Evolutionary conservation across 2,797 vertebrate genomes (phyloP).

Genomic region (Phalloptychus januarius): DNA sequence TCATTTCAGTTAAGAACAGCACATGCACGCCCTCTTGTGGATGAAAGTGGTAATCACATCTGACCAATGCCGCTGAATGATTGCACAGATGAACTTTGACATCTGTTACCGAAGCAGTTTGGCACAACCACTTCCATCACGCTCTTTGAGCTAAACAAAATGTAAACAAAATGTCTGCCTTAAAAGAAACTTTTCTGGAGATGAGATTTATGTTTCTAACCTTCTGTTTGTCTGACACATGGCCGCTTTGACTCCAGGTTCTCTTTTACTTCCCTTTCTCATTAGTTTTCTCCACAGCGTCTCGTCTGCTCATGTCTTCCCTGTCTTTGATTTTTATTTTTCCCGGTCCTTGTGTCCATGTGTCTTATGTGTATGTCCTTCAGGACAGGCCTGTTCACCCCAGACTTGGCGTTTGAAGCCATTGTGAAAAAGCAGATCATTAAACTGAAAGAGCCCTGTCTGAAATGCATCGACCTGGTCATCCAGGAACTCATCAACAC

Average conservation of each 20-base stretch:
- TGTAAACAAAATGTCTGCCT: neutral
- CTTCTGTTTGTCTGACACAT: neutral
- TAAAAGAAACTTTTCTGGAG: neutral
- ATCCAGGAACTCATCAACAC: slow-evolving; percentile 98
- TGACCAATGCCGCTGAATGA: neutral
- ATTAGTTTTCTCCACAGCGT: slow-evolving; percentile 1
- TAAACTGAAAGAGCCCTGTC: slow-evolving; percentile 97
- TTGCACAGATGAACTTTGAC: neutral
- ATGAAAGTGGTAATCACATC: neutral
- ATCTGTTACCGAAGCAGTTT: neutral
- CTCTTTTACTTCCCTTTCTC: slow-evolving; percentile 15
- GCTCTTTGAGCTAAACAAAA: neutral
- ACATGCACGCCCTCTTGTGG: neutral
- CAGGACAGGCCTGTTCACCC: slow-evolving; percentile 97
- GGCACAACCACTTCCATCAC: neutral
- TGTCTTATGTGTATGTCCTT: slow-evolving; percentile 69
- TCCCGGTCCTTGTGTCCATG: slow-evolving; percentile 36
- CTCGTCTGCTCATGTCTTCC: slow-evolving; percentile 10
- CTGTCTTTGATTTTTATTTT: slow-evolving; percentile 19
- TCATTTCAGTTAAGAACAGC: neutral
- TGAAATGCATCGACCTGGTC: slow-evolving; percentile 97
- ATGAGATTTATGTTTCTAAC: slow-evolving; percentile 9
- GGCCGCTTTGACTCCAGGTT: slow-evolving; percentile 8
- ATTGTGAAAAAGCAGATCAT: slow-evolving; percentile 99
- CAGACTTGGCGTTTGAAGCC: slow-evolving; percentile 97